Evolutionary conservation across 2,113 vertebrate species (phyloP).

Genomic region (Dasyornis broadbenti): DNA sequence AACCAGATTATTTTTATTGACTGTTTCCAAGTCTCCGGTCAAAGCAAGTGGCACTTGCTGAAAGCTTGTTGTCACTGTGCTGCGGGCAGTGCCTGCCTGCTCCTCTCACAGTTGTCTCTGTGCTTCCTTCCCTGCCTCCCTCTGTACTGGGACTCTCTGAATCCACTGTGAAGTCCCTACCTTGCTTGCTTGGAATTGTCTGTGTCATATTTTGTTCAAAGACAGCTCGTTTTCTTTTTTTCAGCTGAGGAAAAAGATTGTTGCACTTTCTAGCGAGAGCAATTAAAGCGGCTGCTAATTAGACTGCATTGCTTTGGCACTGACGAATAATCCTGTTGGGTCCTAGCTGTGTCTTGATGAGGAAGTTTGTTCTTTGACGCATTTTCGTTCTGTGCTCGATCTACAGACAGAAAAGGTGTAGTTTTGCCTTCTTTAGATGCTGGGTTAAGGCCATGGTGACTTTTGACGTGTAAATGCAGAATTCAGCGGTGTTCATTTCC

Average conservation of each 20-base stretch:
- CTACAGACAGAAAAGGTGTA: not conserved
- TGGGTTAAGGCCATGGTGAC: not conserved
- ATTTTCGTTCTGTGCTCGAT: not conserved
- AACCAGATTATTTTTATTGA: not conserved
- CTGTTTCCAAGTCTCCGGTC: not conserved
- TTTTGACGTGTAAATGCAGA: not conserved
- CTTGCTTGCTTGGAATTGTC: not conserved
- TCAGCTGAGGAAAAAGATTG: not conserved
- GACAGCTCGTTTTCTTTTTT: not conserved
- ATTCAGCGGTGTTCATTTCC: not conserved
- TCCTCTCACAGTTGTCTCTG: fast-evolving
- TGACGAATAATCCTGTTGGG: not conserved
- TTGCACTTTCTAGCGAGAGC: not conserved
- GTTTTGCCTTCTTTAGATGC: not conserved
- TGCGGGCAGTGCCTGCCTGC: not conserved
- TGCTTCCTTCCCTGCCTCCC: not conserved
- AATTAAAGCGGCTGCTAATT: not conserved
- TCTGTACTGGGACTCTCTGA: not conserved
- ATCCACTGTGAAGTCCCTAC: not conserved
- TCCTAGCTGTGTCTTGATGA: not conserved
- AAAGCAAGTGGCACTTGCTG: not conserved
- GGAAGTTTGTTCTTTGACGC: not conserved
- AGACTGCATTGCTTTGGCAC: not conserved
- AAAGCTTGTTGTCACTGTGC: not conserved
- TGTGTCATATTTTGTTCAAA: not conserved